Percentiles rank a stretch among this genome's conserved stretches.
Evolutionary conservation across 2,113 vertebrate genomes (phyloP).

Genomic region (Syngnathoides biaculeatus): DNA sequence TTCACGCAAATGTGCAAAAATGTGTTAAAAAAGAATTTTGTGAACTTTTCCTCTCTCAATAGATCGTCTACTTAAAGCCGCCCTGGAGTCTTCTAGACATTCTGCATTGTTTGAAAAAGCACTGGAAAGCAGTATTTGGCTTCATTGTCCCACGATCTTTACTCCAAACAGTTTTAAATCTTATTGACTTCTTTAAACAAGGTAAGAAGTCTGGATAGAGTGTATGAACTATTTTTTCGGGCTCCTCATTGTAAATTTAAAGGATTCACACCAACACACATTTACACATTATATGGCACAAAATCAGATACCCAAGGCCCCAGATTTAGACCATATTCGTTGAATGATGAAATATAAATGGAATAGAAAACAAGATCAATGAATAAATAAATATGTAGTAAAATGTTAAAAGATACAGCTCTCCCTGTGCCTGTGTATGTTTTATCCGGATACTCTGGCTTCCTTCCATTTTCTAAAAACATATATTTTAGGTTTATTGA

Average conservation of each 20-base stretch:
- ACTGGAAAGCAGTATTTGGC: constrained; percentile 92
- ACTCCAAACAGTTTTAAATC: constrained; percentile 70
- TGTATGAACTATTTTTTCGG: neutral
- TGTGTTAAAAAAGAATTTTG: neutral
- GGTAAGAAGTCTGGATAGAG: constrained; percentile 66
- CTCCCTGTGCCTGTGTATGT: too few relatives aligned
- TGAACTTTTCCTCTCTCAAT: constrained; percentile 15
- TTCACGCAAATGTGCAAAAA: neutral
- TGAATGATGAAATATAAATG: too few relatives aligned
- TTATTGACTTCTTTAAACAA: constrained; percentile 75
- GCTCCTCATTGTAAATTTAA: neutral
- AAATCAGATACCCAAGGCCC: too few relatives aligned
- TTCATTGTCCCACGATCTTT: constrained; percentile 74
- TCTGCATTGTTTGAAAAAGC: constrained; percentile 85
- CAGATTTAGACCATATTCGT: too few relatives aligned
- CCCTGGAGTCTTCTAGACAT: constrained; percentile 83
- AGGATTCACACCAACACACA: too few relatives aligned
- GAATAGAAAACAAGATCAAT: too few relatives aligned
- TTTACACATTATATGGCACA: too few relatives aligned
- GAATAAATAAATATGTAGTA: too few relatives aligned
- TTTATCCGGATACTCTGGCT: too few relatives aligned
- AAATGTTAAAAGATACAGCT: too few relatives aligned
- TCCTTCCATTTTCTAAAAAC: too few relatives aligned
- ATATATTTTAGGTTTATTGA: too few relatives aligned
- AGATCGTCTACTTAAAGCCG: constrained; percentile 87